Percentiles rank a stretch among this genome's conserved stretches.
Evolutionary conservation across 2,797 vertebrate genomes (phyloP).

Genomic region (Ctenopoma multispine): DNA sequence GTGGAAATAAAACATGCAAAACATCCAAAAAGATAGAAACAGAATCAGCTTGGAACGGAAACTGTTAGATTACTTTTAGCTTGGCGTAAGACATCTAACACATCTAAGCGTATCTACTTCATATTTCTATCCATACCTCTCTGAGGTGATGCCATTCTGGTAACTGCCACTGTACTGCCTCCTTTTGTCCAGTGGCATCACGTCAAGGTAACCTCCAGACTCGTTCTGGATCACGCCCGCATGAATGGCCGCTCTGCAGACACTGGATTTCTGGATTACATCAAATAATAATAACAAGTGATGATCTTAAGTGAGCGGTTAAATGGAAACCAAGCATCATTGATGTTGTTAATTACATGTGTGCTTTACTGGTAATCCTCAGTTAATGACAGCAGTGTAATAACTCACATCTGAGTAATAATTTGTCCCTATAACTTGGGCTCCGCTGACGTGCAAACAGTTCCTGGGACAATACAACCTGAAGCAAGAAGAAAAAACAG

Average conservation of each 20-base stretch:
- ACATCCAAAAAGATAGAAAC: too few species aligned
- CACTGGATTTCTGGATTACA: slow-evolving; percentile 89
- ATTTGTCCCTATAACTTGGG: slow-evolving; percentile 90
- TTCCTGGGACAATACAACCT: slow-evolving; percentile 95
- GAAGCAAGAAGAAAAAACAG: slow-evolving; percentile 48
- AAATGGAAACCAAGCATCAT: neutral
- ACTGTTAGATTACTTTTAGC: too few species aligned
- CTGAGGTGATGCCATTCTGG: slow-evolving; percentile 93
- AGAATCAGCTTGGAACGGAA: too few species aligned
- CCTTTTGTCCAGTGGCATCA: slow-evolving; percentile 95
- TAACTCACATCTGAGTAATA: slow-evolving; percentile 94
- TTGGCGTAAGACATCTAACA: too few species aligned
- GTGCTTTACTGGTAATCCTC: too few species aligned
- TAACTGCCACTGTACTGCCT: slow-evolving; percentile 88
- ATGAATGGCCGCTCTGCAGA: slow-evolving; percentile 94
- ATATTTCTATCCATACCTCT: slow-evolving; percentile 83
- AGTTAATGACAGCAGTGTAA: neutral
- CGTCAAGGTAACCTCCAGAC: slow-evolving; percentile 93
- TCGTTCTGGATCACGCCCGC: slow-evolving; percentile 92
- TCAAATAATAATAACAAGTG: too few species aligned
- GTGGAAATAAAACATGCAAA: too few species aligned
- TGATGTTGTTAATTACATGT: neutral
- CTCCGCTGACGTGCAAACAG: slow-evolving; percentile 88
- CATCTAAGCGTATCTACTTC: neutral
- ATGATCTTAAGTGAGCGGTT: too few species aligned